Base-by-base conservation (phyloP, 2,797 vertebrate genomes). In the Hoplostethus mediterraneus region DNA sequence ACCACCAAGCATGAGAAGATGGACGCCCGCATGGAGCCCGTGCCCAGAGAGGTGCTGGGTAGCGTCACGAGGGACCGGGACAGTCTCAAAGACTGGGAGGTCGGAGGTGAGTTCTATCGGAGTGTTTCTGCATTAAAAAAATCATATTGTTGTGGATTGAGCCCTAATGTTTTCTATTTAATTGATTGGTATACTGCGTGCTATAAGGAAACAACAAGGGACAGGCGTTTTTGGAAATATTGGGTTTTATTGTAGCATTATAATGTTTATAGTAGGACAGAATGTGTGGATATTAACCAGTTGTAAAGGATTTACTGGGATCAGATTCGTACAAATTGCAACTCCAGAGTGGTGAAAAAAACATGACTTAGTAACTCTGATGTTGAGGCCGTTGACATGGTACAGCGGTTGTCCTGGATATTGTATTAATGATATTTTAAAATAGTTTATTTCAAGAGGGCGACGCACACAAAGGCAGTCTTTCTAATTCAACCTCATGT, bases 1-100 rank as follows among this genome's bases (percentile, higher is more conserved):
- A 91, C 74, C 67, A 85, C 53, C 49, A 93, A 93, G n/a, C 89
- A 93, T 0, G 93, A 95, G 76, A 93, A 95, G 69, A 90, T 97
- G 89, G 97, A 98, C 38, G 45, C 79, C 14, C 94, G 95, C 17
- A 97, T 99, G 96, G 96, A 97, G 75, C 94, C 97, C 0, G 95
- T 98, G n/a, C 96, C 97, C 1, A 90, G 93, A 58, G 96, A 97
- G 5, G 95, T 97, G 38, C 81, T 97, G 70, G 98, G 98, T 67
- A 99, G 98, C 7, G 94, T 96, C 4, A 97, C 94, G 0, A 94
- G 97, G 17, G 97, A 99, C 85, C 83, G 78, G 6, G 94, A 90
- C n/a, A 88, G 84, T 60, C 89, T 99, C 2, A 94, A 93, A 60
- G 85, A 87, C 58, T 99, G 98, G 98, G 96, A 98, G 71, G 83